Base-by-base conservation (phyloP, 2,797 vertebrate genomes). In the Channa striata region DNA sequence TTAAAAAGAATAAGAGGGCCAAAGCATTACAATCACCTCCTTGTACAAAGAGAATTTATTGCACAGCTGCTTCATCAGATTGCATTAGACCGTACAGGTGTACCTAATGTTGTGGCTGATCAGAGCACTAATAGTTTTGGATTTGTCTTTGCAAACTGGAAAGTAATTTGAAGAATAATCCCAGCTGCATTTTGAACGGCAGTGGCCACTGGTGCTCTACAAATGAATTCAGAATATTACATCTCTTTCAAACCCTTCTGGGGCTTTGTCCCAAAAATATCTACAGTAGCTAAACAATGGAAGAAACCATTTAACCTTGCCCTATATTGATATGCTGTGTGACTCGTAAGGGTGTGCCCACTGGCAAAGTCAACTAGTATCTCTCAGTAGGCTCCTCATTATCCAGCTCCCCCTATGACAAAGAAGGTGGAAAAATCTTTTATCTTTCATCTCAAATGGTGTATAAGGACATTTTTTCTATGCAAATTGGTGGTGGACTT, bases 261-360 rank as follows among this genome's bases (percentile, higher is more conserved):
- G 78, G 84, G 77, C 42, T 68, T 83, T 62, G 69, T 85, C 80
- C 77, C 85, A 78, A 87, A 87, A 92, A 86, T 88, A 90, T 82
- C 86, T 81, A 61, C 73, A 59, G 72, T 48, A 79, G 68, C 74
- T 16, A 87, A 74, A 92, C 77, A 87, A 83, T 76, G 58, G 77
- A 83, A 84, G 82, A 80, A 87, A 87, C 67, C 59, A 4, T 92
- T 93, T 92, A 92, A 92, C 92, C 92, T 92, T 92, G 89, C 80
- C 83, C 88, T 88, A 90, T 86, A 88, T 92, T 90, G 84, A 92
- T 89, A 91, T 84, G 72, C 81, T 49, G 44, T 8, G 2, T 72
- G 52, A 66, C 81, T 74, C 72, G 68, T 67, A 66, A 81, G 89
- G 75, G 77, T 73, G 79, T 90, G 90, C 91, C 92, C 86, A 23